These are phyloP conservation scores for Python bivittatus DNA, from an alignment of 2,113 vertebrate genomes.

Conservation along the genomic window DNA sequence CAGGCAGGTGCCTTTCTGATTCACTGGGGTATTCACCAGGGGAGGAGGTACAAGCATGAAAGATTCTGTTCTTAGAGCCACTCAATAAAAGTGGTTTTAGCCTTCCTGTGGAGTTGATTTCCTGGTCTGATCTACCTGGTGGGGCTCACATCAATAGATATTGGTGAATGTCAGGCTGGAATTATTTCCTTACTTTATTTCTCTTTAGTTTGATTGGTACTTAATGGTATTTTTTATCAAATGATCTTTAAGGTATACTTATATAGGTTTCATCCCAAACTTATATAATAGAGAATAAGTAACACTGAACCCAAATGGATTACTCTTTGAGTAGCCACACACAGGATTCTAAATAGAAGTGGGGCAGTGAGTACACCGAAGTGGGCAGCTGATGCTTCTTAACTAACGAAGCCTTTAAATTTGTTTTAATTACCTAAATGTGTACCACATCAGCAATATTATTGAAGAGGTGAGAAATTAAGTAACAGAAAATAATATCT, in stretches of 20 bases:
- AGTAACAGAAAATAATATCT: neutral
- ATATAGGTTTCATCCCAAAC: neutral
- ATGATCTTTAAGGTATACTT: neutral
- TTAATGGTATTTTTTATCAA: neutral
- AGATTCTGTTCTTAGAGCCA: neutral
- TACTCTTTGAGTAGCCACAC: neutral
- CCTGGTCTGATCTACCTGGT: neutral
- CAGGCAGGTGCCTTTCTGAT: neutral
- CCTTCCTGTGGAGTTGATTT: neutral
- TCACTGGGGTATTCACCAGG: neutral
- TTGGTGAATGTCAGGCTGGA: neutral
- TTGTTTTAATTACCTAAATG: neutral
- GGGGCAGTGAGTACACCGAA: neutral
- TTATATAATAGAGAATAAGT: neutral
- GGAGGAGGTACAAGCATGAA: neutral
- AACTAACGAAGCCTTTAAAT: neutral
- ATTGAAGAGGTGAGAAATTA: neutral
- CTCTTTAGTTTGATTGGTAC: neutral
- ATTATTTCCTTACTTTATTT: neutral
- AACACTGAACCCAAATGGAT: neutral
- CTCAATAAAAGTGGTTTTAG: neutral
- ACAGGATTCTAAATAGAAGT: neutral
- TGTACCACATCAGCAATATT: neutral
- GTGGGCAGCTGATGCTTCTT: neutral
- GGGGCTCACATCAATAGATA: neutral